Conservation (phyloP, 1,140 invertebrate genomes). For the Achatina immaculata region DNA sequence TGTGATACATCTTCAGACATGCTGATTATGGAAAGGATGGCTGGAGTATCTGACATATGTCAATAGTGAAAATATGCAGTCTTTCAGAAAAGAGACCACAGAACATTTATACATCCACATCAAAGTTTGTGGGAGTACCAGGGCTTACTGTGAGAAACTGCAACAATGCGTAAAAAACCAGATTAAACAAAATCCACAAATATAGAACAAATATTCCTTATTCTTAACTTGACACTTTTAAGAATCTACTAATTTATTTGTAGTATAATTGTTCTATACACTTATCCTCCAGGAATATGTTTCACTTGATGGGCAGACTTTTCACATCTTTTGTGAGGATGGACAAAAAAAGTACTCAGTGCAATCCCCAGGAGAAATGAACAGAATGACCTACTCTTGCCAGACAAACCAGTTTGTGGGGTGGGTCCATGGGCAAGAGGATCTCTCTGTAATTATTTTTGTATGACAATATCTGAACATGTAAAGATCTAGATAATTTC, state of each 20-base stretch:
- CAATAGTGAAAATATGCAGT: too few species aligned
- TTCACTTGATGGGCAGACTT: constrained; percentile 59
- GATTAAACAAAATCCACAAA: not conserved
- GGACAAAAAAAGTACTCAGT: constrained; percentile 58
- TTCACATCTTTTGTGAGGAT: constrained; percentile 62
- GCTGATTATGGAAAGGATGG: too few species aligned
- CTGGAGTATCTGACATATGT: too few species aligned
- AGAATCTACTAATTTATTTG: not conserved
- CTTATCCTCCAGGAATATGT: constrained; percentile 63
- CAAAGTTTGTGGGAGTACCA: too few species aligned
- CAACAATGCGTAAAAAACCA: too few species aligned
- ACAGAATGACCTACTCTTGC: constrained; percentile 58
- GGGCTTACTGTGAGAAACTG: too few species aligned
- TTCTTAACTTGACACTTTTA: not conserved
- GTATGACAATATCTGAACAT: too few species aligned
- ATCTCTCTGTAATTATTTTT: constrained; percentile 60
- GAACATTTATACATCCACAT: too few species aligned
- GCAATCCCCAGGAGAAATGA: constrained; percentile 57
- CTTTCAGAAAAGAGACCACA: too few species aligned
- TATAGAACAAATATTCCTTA: not conserved
- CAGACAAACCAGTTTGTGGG: constrained; percentile 65
- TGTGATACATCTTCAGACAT: too few species aligned
- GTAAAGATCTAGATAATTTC: too few species aligned
- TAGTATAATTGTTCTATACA: not conserved
- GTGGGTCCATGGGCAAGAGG: constrained; percentile 57